These are phyloP conservation scores for Nothocercus julius DNA, from an alignment of 2,113 vertebrate genomes.

Conservation along the genomic window DNA sequence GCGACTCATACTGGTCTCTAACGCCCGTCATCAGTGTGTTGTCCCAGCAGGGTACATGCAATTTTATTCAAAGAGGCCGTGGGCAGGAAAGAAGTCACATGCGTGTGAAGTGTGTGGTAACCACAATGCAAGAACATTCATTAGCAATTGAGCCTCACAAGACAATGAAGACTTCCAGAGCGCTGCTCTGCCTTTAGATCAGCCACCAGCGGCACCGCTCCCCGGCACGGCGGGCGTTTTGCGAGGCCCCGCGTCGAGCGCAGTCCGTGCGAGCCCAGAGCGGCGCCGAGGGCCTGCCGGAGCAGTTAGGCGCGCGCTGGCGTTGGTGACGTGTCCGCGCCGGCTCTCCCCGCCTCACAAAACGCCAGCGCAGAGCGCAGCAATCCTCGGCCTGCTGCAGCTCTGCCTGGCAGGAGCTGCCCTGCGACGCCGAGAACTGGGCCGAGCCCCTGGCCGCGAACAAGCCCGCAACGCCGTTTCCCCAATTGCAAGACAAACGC, in stretches of 20 bases:
- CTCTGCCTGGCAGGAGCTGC: neutral
- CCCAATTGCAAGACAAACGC: neutral
- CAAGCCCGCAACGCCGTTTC: neutral
- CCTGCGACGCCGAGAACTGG: neutral
- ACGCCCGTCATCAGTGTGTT: neutral
- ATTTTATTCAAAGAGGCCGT: neutral
- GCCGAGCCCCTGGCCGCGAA: neutral
- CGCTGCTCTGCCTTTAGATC: neutral
- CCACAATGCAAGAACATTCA: constrained; percentile 18
- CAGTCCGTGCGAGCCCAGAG: neutral
- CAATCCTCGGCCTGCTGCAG: neutral
- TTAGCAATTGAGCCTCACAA: constrained; percentile 9
- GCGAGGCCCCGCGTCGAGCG: neutral
- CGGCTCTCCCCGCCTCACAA: neutral
- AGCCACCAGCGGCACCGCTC: neutral
- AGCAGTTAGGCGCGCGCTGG: neutral
- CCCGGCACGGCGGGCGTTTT: neutral
- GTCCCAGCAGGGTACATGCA: neutral
- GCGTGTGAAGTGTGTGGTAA: constrained; percentile 33
- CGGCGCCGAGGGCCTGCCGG: neutral
- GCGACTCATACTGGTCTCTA: neutral
- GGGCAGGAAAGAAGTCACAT: neutral
- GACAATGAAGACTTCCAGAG: constrained; percentile 14
- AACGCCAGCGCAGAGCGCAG: neutral
- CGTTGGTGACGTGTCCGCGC: neutral